Base-by-base conservation (phyloP, 2,797 vertebrate species). In the Hozukius guyotensis region DNA sequence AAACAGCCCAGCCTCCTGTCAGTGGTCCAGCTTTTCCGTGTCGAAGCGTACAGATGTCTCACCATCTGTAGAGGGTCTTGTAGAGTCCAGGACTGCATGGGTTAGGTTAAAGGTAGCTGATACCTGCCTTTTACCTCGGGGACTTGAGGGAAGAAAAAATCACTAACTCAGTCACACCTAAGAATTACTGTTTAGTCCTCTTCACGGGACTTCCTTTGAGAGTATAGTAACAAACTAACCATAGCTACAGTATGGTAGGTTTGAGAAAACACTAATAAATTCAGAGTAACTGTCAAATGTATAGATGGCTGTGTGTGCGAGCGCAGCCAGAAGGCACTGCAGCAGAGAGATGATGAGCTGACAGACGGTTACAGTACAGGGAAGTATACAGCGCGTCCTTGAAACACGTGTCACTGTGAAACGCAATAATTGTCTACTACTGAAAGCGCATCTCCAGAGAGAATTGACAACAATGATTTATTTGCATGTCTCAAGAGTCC, bases 31-130 rank as follows among this genome's bases (percentile, higher is more conserved):
- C 77, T 57, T 90, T 93, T 93, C 83, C 81, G 75, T 69, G 84
- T 88, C 59, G 67, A 75, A 70, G 83, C 67, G 73, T 91, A 75
- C 93, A 94, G 92, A 92, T 95, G 92, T 90, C 88, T 86, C 81
- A 64, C 91, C 93, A 92, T 94, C 91, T 93, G 92, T 59, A 81
- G 61, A 42, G 77, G 77, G 49, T 80, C 87, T 80, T 89, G 86
- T 83, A 72, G 80, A 62, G 81, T 80, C 67, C 46, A 71, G 62
- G 60, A 29, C 60, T 27, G 71, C 66, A 78, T 5, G 52, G 78
- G 80, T 71, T 10, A 34, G 82, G 89, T 62, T 76, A 87, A 87
- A 84, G 72, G 75, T 72, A 68, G 25, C 16, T 32, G 57, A 61
- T 78, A 49, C 11, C 27, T 77, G 62, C 27, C 29, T 65, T 72